Conservation (phyloP, 2,888 invertebrate genomes). For the Caradrina kadenii region DNA sequence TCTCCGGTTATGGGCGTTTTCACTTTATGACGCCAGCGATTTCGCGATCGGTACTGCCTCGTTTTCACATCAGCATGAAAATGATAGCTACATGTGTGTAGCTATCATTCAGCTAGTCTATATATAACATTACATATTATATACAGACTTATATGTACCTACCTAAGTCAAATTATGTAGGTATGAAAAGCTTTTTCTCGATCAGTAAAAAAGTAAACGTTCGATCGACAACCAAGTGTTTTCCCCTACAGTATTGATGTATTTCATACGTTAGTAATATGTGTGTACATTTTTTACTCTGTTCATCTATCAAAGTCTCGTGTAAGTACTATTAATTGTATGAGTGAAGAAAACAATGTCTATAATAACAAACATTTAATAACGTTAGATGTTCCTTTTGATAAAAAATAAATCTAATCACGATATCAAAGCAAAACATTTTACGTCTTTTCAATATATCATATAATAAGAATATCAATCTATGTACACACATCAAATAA, state of each 20-base stretch:
- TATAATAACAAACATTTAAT: conserved; percentile 8
- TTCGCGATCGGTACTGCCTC: conserved; percentile 68
- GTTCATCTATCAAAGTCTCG: conserved; percentile 21
- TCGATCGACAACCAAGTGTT: conserved; percentile 11
- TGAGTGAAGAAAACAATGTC: conserved; percentile 14
- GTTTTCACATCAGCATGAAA: conserved; percentile 68
- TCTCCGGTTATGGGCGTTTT: conserved; percentile 68
- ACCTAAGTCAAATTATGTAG: neutral
- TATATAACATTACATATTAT: neutral
- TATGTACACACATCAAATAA: conserved; percentile 61
- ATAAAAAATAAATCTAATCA: conserved; percentile 23
- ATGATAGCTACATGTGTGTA: conserved; percentile 27
- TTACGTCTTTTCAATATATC: conserved; percentile 48
- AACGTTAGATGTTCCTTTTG: conserved; percentile 9
- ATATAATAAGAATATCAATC: conserved; percentile 49
- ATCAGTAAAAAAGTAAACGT: conserved; percentile 19
- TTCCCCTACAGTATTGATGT: conserved; percentile 12
- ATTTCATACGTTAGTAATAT: neutral
- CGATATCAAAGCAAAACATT: conserved; percentile 41
- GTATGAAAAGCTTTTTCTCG: conserved; percentile 25
- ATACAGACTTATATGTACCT: neutral
- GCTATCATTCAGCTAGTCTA: no score
- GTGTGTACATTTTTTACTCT: neutral
- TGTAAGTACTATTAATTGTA: conserved; percentile 13
- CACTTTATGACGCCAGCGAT: conserved; percentile 70